Base-by-base conservation (phyloP, 53 echinoderm and acorn worm genomes). In the Zoroaster sp. region DNA sequence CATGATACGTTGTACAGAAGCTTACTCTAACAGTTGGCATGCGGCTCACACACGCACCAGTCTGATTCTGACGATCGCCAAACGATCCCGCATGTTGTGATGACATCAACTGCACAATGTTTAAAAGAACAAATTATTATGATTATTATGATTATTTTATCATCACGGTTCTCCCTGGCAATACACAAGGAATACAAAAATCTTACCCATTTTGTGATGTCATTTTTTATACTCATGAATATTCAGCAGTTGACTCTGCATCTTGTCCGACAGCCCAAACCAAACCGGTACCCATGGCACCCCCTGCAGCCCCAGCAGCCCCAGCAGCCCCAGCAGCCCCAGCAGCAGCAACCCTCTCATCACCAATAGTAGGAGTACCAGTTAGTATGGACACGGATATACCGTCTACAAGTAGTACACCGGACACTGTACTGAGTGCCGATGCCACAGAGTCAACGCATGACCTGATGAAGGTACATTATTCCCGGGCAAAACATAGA, bases 351-450 rank as follows among this genome's bases (percentile, higher is more conserved):
- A 31, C 39, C 34, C 5, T 80, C 40, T 42, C 66, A 10, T 12
- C 52, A 5, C 4, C 33, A 21, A 40, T 25, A 28, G 28, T 42
- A 42, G 88, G 45, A 46, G 66, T 77, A 49, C 88, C 75, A 78
- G 75, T 20, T 46, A 47, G 68, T 63, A 41, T 47, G 34, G 75
- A 75, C 18, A 36, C 38, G 31, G 71, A 75, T 65, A 41, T 35
- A 17, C 90, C 90, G 10, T 89, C 90, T 17, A 89, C 90, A 6
- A 89, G 90, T 51, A 43, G 81, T 9, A 77, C 78, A 66, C 63
- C 88, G 32, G 73, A 81, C 74, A 2, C 25, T 23, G 33, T 35
- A 44, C 65, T 47, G 20, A 51, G 20, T 69, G 18, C 7, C 0
- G 71, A 71, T 35, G 23, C 38, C 3, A 2, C 13, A 8, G 85